Percentiles rank a stretch among this genome's conserved stretches.
phyloP scores from a whole-genome alignment of 2,888 invertebrate species.

The Patella ulyssiponensis region DNA sequence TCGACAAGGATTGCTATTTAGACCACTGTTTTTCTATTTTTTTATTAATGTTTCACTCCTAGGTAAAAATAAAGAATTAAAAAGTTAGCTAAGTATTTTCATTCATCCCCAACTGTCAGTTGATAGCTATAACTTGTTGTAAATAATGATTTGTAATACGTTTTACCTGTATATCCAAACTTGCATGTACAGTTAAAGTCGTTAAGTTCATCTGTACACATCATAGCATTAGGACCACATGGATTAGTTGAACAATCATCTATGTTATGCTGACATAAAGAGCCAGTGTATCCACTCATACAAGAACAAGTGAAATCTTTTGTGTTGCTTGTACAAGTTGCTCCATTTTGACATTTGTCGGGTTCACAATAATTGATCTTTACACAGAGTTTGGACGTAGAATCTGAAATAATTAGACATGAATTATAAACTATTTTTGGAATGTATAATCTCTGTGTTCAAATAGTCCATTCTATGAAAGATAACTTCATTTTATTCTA shows the following conservation, averaged over 20 bases:
- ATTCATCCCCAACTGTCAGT: too few relatives aligned
- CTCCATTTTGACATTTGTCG: slow-evolving; percentile 45
- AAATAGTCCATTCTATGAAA: too few relatives aligned
- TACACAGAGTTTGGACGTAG: slow-evolving; percentile 35
- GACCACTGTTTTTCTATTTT: too few relatives aligned
- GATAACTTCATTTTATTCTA: too few relatives aligned
- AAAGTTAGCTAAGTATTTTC: too few relatives aligned
- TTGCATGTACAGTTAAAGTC: slow-evolving; percentile 50
- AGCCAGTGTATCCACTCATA: slow-evolving; percentile 48
- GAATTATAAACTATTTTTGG: too few relatives aligned
- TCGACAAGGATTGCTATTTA: too few relatives aligned
- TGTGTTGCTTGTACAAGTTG: slow-evolving; percentile 25
- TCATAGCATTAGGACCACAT: slow-evolving; percentile 22
- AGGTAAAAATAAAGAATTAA: too few relatives aligned
- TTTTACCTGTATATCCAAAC: slow-evolving; percentile 50
- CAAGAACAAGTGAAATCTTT: slow-evolving; percentile 48
- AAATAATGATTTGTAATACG: too few relatives aligned
- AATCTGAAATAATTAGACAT: slow-evolving; percentile 38
- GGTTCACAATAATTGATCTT: slow-evolving; percentile 37
- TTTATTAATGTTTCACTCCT: too few relatives aligned
- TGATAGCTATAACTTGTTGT: too few relatives aligned
- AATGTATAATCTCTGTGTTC: too few relatives aligned
- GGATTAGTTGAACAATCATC: slow-evolving; percentile 73
- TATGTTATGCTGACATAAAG: slow-evolving; percentile 51
- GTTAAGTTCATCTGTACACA: slow-evolving; percentile 28